Evolutionary conservation across 2,888 invertebrate genomes (phyloP).

Genomic region (Eustalomyia histrio): DNA sequence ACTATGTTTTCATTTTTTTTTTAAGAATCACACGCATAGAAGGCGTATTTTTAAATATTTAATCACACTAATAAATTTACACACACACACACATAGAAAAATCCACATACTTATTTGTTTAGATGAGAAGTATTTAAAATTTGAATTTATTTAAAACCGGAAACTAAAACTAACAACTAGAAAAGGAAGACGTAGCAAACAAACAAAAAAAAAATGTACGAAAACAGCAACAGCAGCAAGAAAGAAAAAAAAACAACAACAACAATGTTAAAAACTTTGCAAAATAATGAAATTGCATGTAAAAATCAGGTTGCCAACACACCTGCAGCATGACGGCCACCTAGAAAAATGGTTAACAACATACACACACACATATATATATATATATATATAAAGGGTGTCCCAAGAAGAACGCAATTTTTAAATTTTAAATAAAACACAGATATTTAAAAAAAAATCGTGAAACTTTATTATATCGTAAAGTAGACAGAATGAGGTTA

Average conservation of each 20-base stretch:
- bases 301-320: slow-evolving; percentile 57
- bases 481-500: no score
- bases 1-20: not conserved
- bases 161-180: slow-evolving; percentile 53
- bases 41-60: slow-evolving; percentile 34
- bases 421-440: no score
- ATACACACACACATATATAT: not conserved
- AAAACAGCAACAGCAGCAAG: slow-evolving; percentile 15
- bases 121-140: slow-evolving; percentile 41
- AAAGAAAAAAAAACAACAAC: no score
- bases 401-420: no score
- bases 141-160: slow-evolving; percentile 47
- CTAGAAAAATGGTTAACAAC: slow-evolving; percentile 37
- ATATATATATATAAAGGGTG: no score
- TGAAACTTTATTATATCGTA: no score
- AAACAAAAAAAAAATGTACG: slow-evolving; percentile 4
- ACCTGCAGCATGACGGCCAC: slow-evolving; percentile 52
- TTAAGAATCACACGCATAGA: slow-evolving; percentile 40
- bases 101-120: slow-evolving; percentile 22
- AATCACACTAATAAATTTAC: not conserved
- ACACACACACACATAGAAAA: no score
- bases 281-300: slow-evolving; percentile 37
- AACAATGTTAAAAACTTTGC: slow-evolving; percentile 17
- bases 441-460: no score
- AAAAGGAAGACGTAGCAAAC: slow-evolving; percentile 35